Evolutionary conservation across 2,797 vertebrate genomes (phyloP).

Genomic region (Anguilla marmorata): DNA sequence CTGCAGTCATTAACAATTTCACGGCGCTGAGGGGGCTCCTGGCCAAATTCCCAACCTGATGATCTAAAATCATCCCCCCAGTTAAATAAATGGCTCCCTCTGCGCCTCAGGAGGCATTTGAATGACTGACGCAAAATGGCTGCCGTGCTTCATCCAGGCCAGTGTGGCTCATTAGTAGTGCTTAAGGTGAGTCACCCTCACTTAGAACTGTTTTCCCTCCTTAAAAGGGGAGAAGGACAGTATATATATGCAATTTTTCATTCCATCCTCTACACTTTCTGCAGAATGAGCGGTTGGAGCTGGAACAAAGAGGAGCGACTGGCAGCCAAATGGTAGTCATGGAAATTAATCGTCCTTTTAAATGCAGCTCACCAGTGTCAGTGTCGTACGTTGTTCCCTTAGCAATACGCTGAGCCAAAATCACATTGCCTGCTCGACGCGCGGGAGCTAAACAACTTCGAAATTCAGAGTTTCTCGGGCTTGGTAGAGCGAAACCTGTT

Average conservation of each 20-base stretch:
- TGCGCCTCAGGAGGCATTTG: not conserved
- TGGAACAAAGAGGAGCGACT: not conserved
- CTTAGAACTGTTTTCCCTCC: not conserved
- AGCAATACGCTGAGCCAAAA: not conserved
- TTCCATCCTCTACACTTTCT: not conserved
- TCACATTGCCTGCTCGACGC: not conserved
- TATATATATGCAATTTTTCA: not conserved
- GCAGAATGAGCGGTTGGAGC: not conserved
- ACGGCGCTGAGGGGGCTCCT: not conserved
- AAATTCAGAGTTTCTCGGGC: not conserved
- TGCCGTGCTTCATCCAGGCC: not conserved
- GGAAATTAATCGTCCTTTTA: not conserved
- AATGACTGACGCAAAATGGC: not conserved
- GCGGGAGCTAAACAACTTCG: not conserved
- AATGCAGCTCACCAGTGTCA: not conserved
- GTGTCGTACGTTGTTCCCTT: not conserved
- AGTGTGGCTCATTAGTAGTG: not conserved
- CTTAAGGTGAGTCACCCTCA: not conserved
- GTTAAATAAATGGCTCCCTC: conserved; percentile 3
- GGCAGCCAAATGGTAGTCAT: not conserved
- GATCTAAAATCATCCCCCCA: not conserved
- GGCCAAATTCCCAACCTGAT: not conserved
- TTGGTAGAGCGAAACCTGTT: not conserved
- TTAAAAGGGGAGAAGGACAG: not conserved
- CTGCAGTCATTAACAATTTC: not conserved